A percentile compares a stretch with the other conserved stretches of the same genome.
phyloP scores from a whole-genome alignment of 2,113 vertebrate genomes.

The Sakesphorus luctuosus region DNA sequence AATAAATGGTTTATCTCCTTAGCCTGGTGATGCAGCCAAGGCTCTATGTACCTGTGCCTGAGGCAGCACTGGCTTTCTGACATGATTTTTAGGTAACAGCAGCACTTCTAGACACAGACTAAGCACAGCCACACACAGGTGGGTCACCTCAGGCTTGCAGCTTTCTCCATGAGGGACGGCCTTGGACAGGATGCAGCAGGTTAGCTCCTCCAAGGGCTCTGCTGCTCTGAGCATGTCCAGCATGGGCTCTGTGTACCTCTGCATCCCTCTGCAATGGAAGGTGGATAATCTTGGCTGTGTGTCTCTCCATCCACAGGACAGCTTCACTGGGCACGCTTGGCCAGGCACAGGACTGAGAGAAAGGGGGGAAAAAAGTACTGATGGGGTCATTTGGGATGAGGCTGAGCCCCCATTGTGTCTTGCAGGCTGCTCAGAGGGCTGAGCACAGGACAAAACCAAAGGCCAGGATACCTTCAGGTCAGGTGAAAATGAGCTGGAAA shows the following conservation, averaged over 20 bases:
- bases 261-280: neutral
- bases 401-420: accelerated
- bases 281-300: neutral
- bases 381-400: neutral
- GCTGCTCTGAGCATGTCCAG: neutral
- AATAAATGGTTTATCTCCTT: neutral
- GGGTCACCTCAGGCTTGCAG: neutral
- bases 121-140: neutral
- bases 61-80: neutral
- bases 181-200: neutral
- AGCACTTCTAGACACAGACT: neutral
- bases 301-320: neutral
- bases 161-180: neutral
- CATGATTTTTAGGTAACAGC: neutral
- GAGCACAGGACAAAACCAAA: neutral
- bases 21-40: neutral
- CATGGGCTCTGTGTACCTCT: neutral
- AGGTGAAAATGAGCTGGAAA: neutral
- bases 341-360: neutral
- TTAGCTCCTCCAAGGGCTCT: neutral
- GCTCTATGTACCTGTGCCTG: neutral
- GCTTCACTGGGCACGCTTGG: neutral
- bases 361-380: neutral
- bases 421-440: neutral
- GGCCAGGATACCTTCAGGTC: neutral